A percentile compares a stretch with the other conserved stretches of the same genome.
phyloP scores from a whole-genome alignment of 2,113 vertebrate species.

The Nansenia antarctica region DNA sequence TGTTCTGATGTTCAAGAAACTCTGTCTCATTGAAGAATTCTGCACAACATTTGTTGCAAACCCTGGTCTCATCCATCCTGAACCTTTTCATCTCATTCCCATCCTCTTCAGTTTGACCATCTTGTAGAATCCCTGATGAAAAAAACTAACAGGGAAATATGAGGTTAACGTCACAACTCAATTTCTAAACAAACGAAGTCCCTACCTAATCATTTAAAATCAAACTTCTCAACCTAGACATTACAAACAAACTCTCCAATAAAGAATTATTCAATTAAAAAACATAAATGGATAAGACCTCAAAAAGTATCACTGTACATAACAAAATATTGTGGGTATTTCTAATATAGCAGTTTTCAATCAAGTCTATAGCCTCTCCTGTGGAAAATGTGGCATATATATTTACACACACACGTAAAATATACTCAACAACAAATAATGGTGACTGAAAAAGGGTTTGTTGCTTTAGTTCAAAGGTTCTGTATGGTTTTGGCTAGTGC shows the following conservation, averaged over 20 bases:
- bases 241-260: not conserved
- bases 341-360: no score
- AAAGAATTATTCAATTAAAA: no score
- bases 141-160: not conserved
- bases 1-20: conserved; percentile 89
- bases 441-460: no score
- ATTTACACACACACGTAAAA: no score
- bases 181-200: not conserved
- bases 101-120: conserved; percentile 61
- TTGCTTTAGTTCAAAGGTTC: no score
- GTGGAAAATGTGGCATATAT: no score
- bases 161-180: not conserved
- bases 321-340: no score
- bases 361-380: no score
- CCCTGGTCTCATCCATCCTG: conserved; percentile 81
- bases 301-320: no score
- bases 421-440: no score
- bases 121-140: conserved; percentile 74
- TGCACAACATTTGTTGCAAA: conserved; percentile 92
- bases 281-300: no score
- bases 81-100: conserved; percentile 78
- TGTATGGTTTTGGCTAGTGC: not conserved
- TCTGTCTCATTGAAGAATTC: conserved; percentile 89
- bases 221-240: not conserved
- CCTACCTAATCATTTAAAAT: not conserved